Conservation (phyloP, 92 coral and sea anemone genomes). For the Galaxea fascicularis region DNA sequence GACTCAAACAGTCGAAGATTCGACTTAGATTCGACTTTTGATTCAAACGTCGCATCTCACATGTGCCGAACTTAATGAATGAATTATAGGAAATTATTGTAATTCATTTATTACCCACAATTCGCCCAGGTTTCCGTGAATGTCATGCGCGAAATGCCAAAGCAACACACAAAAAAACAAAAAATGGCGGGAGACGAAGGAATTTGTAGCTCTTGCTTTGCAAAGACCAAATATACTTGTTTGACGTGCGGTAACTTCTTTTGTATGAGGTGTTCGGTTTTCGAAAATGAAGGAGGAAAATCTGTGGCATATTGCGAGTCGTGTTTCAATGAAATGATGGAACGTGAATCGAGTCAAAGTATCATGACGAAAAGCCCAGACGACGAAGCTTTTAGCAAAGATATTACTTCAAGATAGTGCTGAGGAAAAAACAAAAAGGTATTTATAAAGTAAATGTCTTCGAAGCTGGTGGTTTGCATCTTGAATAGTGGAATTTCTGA, state of each 20-base stretch:
- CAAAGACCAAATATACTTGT: too few species aligned
- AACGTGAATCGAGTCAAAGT: too few species aligned
- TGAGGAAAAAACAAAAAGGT: slow-evolving; percentile 16
- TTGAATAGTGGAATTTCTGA: too few species aligned
- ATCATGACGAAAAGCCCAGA: slow-evolving; percentile 29
- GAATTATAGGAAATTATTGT: slow-evolving; percentile 37
- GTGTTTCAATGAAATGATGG: too few species aligned
- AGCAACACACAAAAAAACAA: not conserved
- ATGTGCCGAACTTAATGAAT: slow-evolving; percentile 56
- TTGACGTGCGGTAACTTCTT: too few species aligned
- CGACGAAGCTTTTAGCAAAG: slow-evolving; percentile 22
- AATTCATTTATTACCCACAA: slow-evolving; percentile 9
- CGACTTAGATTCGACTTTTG: slow-evolving; percentile 43
- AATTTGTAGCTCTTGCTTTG: slow-evolving; percentile 52
- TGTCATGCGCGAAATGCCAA: slow-evolving; percentile 25
- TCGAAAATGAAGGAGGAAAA: too few species aligned
- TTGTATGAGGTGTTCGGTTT: too few species aligned
- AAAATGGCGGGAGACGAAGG: slow-evolving; percentile 48
- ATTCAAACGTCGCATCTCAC: slow-evolving; percentile 61
- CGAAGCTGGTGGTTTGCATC: slow-evolving; percentile 20
- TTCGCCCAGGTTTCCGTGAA: slow-evolving; percentile 5
- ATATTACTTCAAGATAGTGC: slow-evolving; percentile 19
- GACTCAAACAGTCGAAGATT: too few species aligned
- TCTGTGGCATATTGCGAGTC: too few species aligned
- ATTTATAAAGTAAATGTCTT: slow-evolving; percentile 15